Evolutionary conservation across 1,140 invertebrate species (phyloP).

Genomic region (Forficula auricularia): DNA sequence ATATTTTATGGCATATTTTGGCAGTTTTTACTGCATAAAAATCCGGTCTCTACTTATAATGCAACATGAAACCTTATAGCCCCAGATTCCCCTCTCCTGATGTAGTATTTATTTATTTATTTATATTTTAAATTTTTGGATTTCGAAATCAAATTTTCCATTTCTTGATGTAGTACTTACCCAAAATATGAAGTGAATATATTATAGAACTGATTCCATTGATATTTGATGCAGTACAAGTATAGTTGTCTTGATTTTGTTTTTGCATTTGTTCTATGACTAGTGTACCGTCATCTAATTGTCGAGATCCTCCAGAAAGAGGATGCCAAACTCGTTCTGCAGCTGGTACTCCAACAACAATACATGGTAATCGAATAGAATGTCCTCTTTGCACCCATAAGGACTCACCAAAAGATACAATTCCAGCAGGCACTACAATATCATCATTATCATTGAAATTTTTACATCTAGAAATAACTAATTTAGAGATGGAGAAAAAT

Average conservation of each 20-base stretch:
- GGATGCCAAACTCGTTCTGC: conserved; percentile 24
- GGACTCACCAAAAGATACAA: conserved; percentile 20
- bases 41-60: background rate
- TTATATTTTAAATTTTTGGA: too few species aligned
- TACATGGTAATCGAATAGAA: conserved; percentile 24
- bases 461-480: too few species aligned
- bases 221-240: conserved; percentile 14
- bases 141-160: too few species aligned
- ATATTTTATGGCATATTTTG: too few species aligned
- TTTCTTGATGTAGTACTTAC: conserved; percentile 16
- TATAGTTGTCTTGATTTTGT: conserved; percentile 17
- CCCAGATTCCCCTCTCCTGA: too few species aligned
- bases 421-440: conserved; percentile 23
- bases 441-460: too few species aligned
- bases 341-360: conserved; percentile 24
- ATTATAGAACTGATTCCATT: conserved; percentile 27
- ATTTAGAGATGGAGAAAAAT: too few species aligned
- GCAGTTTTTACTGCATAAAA: too few species aligned
- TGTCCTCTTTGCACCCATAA: conserved; percentile 18
- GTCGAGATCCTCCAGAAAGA: conserved; percentile 14
- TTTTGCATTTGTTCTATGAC: conserved; percentile 14
- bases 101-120: too few species aligned
- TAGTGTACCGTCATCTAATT: conserved; percentile 12
- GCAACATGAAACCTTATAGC: too few species aligned
- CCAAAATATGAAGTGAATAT: conserved; percentile 28